Evolutionary conservation across 1,140 invertebrate species (phyloP), one percentile per base, ranked within the genome.

Genomic region (Tribolium castaneum): DNA sequence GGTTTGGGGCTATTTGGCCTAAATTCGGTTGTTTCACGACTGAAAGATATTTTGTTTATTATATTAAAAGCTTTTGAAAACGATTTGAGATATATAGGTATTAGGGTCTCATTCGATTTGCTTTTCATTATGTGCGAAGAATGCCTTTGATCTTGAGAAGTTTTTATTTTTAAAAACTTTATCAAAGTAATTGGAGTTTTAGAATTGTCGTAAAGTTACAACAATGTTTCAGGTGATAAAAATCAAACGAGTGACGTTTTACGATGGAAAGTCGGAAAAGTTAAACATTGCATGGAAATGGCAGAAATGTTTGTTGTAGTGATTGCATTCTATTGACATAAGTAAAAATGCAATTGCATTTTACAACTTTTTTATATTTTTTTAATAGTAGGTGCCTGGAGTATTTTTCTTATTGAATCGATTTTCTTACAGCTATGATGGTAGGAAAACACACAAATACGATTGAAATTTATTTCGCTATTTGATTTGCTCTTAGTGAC

Each of bases 401-500:
- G 35, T 14, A 30, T 62, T 30, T 19, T 62, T 30, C 56, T 62
- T 25, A n/a, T n/a, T 16, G 59, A 66, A 66, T 66, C 59, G 30
- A 66, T 39, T 13, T 12, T n/a, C 30, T 35, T 30, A 30, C 25
- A 30, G 25, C 25, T 5, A 30, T 30, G 3, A 25, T 30, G 25
- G 56, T 62, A 62, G 22, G 19, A 62, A 62, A 62, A 62, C 56
- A 62, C 59, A 66, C 30, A 66, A 66, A 66, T 35, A 35, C 25
- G 30, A 66, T 4, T 66, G 30, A 66, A 66, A 66, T 66, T 66
- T 66, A 35, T 66, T 66, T 66, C 30, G 59, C 39, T 66, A 35
- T 66, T 66, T 66, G 59, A 66, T 66, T 66, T 66, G 59, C 59
- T 66, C 59, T 66, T 30, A 66, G 12, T 13, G 30, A 39, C 30